Evolutionary conservation across 1,140 invertebrate genomes (phyloP).

Genomic region (Drosophila baimaii): DNA sequence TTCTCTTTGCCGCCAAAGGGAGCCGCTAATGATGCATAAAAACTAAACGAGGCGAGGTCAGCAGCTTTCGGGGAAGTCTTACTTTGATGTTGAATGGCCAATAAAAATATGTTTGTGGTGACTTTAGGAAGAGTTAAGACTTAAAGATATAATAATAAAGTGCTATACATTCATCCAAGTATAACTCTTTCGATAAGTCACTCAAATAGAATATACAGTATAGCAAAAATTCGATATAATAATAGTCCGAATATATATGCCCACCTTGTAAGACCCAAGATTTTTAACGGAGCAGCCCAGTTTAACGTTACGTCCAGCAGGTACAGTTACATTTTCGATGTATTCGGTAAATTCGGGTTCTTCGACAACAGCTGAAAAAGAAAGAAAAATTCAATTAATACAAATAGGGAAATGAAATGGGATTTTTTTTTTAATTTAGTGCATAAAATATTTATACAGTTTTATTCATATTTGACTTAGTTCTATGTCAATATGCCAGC

Average conservation of each 20-base stretch:
- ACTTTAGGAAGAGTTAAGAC: too few relatives aligned
- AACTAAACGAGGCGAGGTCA: conserved; percentile 33
- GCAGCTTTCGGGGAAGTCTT: conserved; percentile 19
- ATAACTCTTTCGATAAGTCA: too few relatives aligned
- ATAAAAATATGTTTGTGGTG: background rate
- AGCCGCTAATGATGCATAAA: conserved; percentile 64
- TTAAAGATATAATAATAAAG: too few relatives aligned
- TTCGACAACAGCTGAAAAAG: conserved; percentile 87
- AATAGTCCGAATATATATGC: too few relatives aligned
- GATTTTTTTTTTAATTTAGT: conserved; percentile 36
- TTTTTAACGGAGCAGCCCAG: conserved; percentile 95
- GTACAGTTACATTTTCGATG: conserved; percentile 89
- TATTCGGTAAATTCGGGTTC: conserved; percentile 89
- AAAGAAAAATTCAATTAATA: conserved; percentile 66
- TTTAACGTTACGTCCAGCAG: conserved; percentile 93
- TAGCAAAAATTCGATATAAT: too few relatives aligned
- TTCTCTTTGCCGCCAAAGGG: conserved; percentile 15
- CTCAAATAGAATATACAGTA: too few relatives aligned
- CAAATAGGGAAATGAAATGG: background rate
- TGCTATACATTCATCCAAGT: too few relatives aligned
- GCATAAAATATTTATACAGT: conserved; percentile 55
- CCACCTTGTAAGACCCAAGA: conserved; percentile 92
- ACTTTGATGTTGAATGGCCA: conserved; percentile 1
- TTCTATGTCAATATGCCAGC: conserved; percentile 34
- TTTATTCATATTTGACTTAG: conserved; percentile 44